phyloP scores from a whole-genome alignment of 2,888 invertebrate genomes.

The Bimastos eiseni region DNA sequence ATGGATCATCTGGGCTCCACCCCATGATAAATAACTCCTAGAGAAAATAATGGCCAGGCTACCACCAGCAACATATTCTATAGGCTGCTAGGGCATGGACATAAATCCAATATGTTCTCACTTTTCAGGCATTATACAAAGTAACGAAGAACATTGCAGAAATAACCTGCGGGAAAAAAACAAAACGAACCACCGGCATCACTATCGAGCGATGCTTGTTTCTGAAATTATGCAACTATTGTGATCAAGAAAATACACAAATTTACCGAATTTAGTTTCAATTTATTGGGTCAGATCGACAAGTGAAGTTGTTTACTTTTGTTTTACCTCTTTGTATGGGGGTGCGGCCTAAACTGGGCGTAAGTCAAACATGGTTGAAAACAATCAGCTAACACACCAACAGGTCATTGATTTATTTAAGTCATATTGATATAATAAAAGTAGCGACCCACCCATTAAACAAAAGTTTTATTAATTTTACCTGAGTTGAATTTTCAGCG shows the following conservation, averaged over 20 bases:
- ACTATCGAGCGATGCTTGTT: not conserved
- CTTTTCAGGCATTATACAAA: not conserved
- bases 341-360: constrained; percentile 1
- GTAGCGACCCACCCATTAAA: not conserved
- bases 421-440: not conserved
- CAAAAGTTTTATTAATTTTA: not conserved
- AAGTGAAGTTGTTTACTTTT: not conserved
- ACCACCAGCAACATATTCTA: not conserved
- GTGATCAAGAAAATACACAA: not conserved
- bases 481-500: not conserved
- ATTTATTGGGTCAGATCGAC: not conserved
- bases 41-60: no score
- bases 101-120: not conserved
- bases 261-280: not conserved
- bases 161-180: not conserved
- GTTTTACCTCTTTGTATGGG: not conserved
- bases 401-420: not conserved
- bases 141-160: no score
- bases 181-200: not conserved
- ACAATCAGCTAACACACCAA: not conserved
- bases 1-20: no score
- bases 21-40: no score
- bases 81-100: not conserved
- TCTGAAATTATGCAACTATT: not conserved
- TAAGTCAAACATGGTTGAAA: not conserved